Evolutionary conservation across 2,113 vertebrate genomes (phyloP).

Genomic region (Theropithecus gelada): DNA sequence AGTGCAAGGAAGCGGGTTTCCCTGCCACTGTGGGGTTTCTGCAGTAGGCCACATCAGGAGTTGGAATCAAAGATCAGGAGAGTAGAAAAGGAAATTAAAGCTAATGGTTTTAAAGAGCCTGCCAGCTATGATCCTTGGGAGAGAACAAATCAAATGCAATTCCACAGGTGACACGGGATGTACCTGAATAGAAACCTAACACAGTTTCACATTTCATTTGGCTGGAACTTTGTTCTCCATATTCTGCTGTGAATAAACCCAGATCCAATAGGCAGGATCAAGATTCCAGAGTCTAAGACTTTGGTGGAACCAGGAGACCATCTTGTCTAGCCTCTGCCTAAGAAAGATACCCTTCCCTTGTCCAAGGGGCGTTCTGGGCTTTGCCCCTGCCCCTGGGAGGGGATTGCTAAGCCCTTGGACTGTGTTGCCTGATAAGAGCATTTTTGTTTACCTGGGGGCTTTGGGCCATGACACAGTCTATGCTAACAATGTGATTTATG

Average conservation of each 20-base stretch:
- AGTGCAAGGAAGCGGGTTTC: neutral
- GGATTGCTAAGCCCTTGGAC: neutral
- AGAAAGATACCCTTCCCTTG: neutral
- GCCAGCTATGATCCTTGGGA: constrained; percentile 7
- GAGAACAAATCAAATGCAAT: neutral
- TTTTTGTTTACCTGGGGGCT: neutral
- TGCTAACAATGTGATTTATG: neutral
- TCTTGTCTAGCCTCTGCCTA: fast-evolving
- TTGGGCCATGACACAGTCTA: neutral
- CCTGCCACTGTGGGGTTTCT: neutral
- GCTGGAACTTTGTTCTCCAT: neutral
- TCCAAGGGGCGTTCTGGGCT: neutral
- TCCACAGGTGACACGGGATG: neutral
- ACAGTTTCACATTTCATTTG: neutral
- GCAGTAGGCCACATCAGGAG: neutral
- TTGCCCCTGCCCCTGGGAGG: neutral
- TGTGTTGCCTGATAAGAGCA: neutral
- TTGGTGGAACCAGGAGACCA: neutral
- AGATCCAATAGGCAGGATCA: neutral
- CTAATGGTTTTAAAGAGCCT: constrained; percentile 41
- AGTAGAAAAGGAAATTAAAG: constrained; percentile 28
- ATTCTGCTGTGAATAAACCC: neutral
- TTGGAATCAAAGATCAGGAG: constrained; percentile 47
- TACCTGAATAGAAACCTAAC: neutral
- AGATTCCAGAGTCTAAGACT: neutral